Evolutionary conservation across 2,797 vertebrate species (phyloP).

Genomic region (Gymnocypris eckloni): DNA sequence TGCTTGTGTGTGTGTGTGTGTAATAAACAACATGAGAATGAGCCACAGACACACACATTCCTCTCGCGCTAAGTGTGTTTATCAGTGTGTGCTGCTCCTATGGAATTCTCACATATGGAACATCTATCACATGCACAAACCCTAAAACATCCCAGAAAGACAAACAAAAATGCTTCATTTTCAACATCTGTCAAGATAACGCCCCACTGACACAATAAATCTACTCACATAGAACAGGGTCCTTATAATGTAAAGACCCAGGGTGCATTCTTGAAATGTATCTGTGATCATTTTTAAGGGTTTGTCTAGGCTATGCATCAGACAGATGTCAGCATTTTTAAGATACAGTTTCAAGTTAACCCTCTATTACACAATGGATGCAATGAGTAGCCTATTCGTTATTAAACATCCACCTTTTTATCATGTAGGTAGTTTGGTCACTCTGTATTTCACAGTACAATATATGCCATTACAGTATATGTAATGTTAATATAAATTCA

Average conservation of each 20-base stretch:
- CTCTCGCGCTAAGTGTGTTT: conserved; percentile 21
- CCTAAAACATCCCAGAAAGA: conserved; percentile 6
- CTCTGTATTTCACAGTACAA: not conserved
- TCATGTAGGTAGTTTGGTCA: not conserved
- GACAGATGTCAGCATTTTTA: not conserved
- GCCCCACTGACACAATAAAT: not conserved
- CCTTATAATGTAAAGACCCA: not conserved
- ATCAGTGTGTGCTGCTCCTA: not conserved
- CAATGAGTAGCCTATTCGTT: not conserved
- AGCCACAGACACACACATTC: conserved; percentile 24
- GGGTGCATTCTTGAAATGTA: not conserved
- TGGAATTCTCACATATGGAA: conserved; percentile 16
- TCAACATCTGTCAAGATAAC: conserved; percentile 4
- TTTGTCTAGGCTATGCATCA: not conserved
- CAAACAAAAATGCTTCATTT: conserved; percentile 4
- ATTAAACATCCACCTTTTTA: conserved; percentile 1
- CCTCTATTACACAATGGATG: not conserved
- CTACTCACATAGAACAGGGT: not conserved
- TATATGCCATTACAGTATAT: not conserved
- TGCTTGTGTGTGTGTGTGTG: not conserved
- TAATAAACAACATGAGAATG: conserved; percentile 18
- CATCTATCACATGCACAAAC: conserved; percentile 10
- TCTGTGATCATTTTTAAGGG: not conserved
- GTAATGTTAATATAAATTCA: not conserved
- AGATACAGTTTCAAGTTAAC: not conserved